Evolutionary conservation across 2,888 invertebrate species (phyloP), one percentile per base, ranked within the genome.

Genomic region (Orchesella flavescens): DNA sequence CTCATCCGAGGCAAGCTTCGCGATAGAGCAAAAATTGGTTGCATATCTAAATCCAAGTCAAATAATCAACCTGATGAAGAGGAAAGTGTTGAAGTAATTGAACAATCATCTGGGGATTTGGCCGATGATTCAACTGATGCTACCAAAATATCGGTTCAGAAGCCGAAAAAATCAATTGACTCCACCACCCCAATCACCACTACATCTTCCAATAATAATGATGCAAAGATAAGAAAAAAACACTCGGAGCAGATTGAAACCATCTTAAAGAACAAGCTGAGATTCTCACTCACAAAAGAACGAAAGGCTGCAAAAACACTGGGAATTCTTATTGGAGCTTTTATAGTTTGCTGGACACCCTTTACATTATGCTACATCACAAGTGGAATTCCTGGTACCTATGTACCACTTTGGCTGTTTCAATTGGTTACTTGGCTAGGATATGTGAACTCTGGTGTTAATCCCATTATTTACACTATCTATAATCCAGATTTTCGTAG

Each of bases 341-440:
- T 88, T 65, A 57, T 87, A 3, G 34, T 87, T 43, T 88, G 87
- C 61, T 88, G 87, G 88, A 77, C 87, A 15, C 88, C 88, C 0
- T 87, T 88, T 44, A 85, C 85, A 1, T 7, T 86, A n/a, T 21
- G 34, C 34, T 86, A 86, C 55, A n/a, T 86, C 10, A 15, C 63
- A 0, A 80, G 72, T 74, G 86, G 85, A 9, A 71, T 85, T 46
- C 44, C 24, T 19, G 21, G 63, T 1, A n/a, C 17, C 12, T 0
- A 23, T n/a, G 73, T 85, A 13, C 46, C 71, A 1, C 17, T 65
- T 15, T 24, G 55, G 23, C 19, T 96, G 85, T 94, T 94, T 86
- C 95, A 96, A 90, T 95, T 97, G 90, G 95, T 98, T 89, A 96
- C 97, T 72, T 97, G 97, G 97, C 93, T 97, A 85, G 97, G 97